Conservation (phyloP, 2,797 vertebrate species). For the Remorina albescens region DNA sequence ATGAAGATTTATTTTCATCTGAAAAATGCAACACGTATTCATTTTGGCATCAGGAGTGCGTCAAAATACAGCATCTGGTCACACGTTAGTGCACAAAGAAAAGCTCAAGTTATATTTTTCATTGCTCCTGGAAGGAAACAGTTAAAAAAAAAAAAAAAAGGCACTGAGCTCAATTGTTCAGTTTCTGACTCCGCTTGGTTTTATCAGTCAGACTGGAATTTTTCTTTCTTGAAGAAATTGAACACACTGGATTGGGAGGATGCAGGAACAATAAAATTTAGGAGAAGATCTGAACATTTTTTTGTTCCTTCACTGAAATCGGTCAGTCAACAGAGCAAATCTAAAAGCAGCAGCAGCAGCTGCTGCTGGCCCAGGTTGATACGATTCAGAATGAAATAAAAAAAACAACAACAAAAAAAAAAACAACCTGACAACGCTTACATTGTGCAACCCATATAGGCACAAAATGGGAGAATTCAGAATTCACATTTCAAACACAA, state of each 20-base stretch:
- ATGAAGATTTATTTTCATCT: constrained; percentile 11
- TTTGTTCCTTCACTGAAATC: constrained; percentile 41
- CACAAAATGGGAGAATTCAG: constrained; percentile 28
- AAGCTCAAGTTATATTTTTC: constrained; percentile 40
- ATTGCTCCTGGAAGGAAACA: constrained; percentile 35
- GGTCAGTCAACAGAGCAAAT: constrained; percentile 60
- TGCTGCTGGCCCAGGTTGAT: constrained; percentile 54
- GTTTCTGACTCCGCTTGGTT: constrained; percentile 62
- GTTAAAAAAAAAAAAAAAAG: constrained; percentile 42
- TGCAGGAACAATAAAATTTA: constrained; percentile 47
- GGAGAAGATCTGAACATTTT: constrained; percentile 41
- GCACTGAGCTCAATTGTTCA: constrained; percentile 62
- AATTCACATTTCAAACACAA: constrained; percentile 32
- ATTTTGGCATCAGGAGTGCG: constrained; percentile 11
- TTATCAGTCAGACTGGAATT: constrained; percentile 72
- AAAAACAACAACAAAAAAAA: too few relatives aligned
- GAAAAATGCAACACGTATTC: constrained; percentile 41
- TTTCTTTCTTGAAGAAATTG: constrained; percentile 70
- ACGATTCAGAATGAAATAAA: constrained; percentile 57
- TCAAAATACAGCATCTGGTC: constrained; percentile 33
- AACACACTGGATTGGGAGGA: constrained; percentile 38
- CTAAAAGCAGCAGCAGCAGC: constrained; percentile 61
- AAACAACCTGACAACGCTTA: constrained; percentile 49
- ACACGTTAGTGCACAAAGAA: constrained; percentile 39
- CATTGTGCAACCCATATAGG: constrained; percentile 37